Evolutionary conservation across 2,797 vertebrate genomes (phyloP).

Genomic region (Amblyraja radiata): DNA sequence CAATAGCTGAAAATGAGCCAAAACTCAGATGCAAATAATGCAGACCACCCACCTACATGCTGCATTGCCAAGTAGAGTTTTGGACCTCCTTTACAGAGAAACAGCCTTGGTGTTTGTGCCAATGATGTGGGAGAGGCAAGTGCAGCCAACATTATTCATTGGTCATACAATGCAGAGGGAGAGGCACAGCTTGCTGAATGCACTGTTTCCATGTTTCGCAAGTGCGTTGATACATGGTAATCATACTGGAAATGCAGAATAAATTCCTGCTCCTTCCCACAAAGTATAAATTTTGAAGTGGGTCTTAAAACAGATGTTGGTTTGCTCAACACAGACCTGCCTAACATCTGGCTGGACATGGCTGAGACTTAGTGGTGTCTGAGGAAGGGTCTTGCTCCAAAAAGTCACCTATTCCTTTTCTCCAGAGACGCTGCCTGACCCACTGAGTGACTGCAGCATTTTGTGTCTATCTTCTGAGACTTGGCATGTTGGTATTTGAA

Average conservation of each 20-base stretch:
- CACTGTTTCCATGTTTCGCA: not conserved
- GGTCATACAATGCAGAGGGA: not conserved
- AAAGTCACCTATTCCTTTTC: no score
- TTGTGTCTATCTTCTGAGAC: not conserved
- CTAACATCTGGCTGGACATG: not conserved
- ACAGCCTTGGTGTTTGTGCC: not conserved
- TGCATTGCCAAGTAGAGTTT: not conserved
- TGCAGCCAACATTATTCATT: not conserved
- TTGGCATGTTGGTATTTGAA: no score
- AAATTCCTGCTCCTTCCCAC: not conserved
- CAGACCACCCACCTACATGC: not conserved
- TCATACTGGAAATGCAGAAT: not conserved
- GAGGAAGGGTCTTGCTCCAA: no score
- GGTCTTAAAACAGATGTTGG: not conserved
- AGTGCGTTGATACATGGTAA: not conserved
- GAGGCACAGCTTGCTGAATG: not conserved
- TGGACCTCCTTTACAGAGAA: not conserved
- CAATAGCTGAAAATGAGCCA: not conserved
- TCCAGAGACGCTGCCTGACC: no score
- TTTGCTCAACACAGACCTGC: not conserved
- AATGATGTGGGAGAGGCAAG: not conserved
- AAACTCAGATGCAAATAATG: no score
- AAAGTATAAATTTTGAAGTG: not conserved
- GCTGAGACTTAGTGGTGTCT: no score
- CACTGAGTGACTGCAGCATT: no score